phyloP scores from a whole-genome alignment of 2,888 invertebrate genomes.

The Cephalotes varians region DNA sequence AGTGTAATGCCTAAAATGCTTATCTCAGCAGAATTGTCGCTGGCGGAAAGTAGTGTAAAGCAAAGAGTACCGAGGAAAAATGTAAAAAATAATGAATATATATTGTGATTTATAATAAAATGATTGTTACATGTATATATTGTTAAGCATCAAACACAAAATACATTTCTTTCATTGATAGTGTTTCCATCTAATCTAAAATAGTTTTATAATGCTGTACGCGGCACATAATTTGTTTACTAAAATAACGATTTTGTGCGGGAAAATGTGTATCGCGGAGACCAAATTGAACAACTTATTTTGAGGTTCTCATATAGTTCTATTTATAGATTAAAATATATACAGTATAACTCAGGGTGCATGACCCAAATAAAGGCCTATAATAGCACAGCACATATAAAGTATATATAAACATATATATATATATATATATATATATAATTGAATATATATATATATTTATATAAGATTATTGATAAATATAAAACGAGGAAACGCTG shows the following conservation, averaged over 20 bases:
- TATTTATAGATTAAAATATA: constrained; percentile 45
- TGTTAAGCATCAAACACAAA: neutral
- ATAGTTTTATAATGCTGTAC: neutral
- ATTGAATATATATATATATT: neutral
- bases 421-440: neutral
- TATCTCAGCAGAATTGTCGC: constrained; percentile 7
- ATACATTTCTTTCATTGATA: neutral
- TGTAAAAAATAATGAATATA: constrained; percentile 42
- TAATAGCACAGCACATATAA: neutral
- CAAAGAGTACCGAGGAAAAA: neutral
- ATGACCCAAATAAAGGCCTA: constrained; percentile 19
- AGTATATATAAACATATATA: neutral
- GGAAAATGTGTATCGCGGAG: neutral
- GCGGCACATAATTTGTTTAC: neutral
- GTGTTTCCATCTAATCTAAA: neutral
- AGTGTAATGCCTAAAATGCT: constrained; percentile 8
- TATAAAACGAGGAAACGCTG: constrained; percentile 31
- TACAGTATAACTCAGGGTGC: constrained; percentile 31
- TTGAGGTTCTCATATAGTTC: constrained; percentile 25
- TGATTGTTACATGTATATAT: constrained; percentile 2
- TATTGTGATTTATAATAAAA: constrained; percentile 37
- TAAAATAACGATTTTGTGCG: neutral
- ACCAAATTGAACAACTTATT: constrained; percentile 5
- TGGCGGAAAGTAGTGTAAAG: constrained; percentile 1
- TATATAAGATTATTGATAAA: neutral